Conservation (phyloP, 2,888 invertebrate species). For the Cremastinae sp. region DNA sequence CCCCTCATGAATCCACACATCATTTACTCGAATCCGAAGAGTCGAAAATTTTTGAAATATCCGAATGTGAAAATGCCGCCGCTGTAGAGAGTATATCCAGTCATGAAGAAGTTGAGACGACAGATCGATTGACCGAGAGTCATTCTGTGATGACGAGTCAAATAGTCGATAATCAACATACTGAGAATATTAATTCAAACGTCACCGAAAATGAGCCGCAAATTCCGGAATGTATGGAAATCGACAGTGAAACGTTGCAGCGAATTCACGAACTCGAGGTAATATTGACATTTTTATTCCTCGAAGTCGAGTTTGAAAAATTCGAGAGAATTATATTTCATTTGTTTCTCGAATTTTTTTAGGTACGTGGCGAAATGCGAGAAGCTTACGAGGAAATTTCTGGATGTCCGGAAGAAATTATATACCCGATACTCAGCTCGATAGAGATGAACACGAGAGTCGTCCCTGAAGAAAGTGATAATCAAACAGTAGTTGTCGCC, state of each 20-base stretch:
- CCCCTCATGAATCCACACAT: slow-evolving; percentile 27
- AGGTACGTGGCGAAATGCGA: slow-evolving; percentile 78
- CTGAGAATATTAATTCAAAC: slow-evolving; percentile 58
- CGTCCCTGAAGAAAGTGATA: slow-evolving; percentile 68
- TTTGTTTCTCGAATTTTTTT: neutral
- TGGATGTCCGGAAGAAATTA: slow-evolving; percentile 77
- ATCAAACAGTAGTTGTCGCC: slow-evolving; percentile 62
- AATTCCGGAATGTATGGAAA: slow-evolving; percentile 78
- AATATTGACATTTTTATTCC: slow-evolving; percentile 29
- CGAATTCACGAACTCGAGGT: slow-evolving; percentile 78
- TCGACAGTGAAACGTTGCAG: slow-evolving; percentile 77
- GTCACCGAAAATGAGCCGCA: slow-evolving; percentile 72
- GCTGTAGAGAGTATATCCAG: slow-evolving; percentile 65
- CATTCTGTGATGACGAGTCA: slow-evolving; percentile 45
- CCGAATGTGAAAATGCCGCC: slow-evolving; percentile 69
- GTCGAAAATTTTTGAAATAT: slow-evolving; percentile 69
- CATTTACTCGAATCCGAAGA: slow-evolving; percentile 68
- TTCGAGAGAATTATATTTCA: neutral
- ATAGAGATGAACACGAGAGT: slow-evolving; percentile 75
- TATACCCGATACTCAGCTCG: slow-evolving; percentile 77
- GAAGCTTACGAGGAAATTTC: slow-evolving; percentile 78
- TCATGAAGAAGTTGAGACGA: slow-evolving; percentile 50
- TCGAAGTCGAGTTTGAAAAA: neutral
- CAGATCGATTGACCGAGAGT: slow-evolving; percentile 56
- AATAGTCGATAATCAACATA: slow-evolving; percentile 47